These are phyloP conservation scores for Penaeus chinensis DNA, from an alignment of 1,140 invertebrate species.

Conservation along the genomic window DNA sequence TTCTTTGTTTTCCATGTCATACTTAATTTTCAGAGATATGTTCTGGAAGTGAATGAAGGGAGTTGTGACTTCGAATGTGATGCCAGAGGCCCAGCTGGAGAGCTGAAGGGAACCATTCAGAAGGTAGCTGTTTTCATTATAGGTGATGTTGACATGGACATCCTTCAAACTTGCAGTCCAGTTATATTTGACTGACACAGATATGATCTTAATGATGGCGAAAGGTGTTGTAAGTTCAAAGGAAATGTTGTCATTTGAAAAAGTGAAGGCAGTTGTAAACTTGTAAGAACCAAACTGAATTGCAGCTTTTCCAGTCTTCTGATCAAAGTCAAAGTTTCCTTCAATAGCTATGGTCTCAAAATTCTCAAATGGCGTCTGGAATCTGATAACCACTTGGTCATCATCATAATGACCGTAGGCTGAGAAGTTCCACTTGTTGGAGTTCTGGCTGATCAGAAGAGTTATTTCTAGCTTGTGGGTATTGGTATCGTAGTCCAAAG, in stretches of 20 bases:
- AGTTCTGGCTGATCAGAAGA: background rate
- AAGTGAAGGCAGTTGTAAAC: background rate
- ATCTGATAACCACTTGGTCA: background rate
- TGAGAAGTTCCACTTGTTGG: slow-evolving; percentile 4
- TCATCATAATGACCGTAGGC: slow-evolving; percentile 7
- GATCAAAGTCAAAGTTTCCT: background rate
- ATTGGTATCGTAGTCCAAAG: background rate
- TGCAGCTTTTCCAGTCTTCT: background rate
- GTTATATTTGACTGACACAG: background rate
- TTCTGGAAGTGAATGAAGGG: background rate
- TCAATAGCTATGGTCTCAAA: background rate
- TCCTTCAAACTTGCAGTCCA: slow-evolving; percentile 1
- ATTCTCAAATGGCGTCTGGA: slow-evolving; percentile 27
- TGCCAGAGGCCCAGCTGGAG: background rate
- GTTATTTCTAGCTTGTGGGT: background rate
- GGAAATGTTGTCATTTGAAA: background rate
- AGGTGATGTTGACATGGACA: background rate
- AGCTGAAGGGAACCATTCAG: background rate
- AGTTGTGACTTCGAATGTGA: background rate
- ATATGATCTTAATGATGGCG: background rate
- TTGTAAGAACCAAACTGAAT: slow-evolving; percentile 13
- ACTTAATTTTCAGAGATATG: background rate
- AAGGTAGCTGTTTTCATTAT: slow-evolving; percentile 11
- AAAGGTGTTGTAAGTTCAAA: slow-evolving; percentile 25
- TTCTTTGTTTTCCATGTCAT: slow-evolving; percentile 8